These are phyloP conservation scores for Drosophila baimaii DNA, from an alignment of 1,140 invertebrate genomes.

Conservation along the genomic window DNA sequence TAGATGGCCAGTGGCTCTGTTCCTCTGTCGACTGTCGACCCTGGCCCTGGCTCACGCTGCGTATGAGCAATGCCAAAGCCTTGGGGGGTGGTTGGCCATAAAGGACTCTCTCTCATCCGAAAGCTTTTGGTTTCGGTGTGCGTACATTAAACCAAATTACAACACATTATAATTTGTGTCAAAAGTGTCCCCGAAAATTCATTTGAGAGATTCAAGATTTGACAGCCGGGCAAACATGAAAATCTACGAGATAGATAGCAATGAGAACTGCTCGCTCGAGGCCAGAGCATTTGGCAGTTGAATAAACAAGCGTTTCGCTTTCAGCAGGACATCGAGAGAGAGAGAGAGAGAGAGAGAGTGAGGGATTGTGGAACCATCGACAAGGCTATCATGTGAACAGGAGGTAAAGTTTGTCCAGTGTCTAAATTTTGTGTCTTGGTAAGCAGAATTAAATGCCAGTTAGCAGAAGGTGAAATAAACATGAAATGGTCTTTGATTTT, in stretches of 20 bases:
- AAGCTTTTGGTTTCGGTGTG: conserved; percentile 30
- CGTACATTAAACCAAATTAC: conserved; percentile 64
- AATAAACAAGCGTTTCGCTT: conserved; percentile 27
- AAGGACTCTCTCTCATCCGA: conserved; percentile 20
- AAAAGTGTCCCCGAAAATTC: conserved; percentile 53
- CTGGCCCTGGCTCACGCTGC: conserved; percentile 34
- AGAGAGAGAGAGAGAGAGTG: too few species aligned
- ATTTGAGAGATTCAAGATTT: conserved; percentile 40
- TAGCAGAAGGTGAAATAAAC: neutral
- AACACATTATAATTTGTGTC: conserved; percentile 63
- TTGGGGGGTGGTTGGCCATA: conserved; percentile 12
- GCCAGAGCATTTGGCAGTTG: conserved; percentile 23
- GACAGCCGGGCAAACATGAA: conserved; percentile 28
- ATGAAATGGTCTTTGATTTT: neutral
- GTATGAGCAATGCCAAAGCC: conserved; percentile 48
- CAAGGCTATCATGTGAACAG: conserved; percentile 17
- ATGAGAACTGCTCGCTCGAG: conserved; percentile 14
- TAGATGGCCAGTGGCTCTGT: neutral
- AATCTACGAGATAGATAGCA: conserved; percentile 20
- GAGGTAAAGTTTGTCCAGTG: conserved; percentile 9
- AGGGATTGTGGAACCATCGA: conserved; percentile 16
- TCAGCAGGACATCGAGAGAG: conserved; percentile 5
- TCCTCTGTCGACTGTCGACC: neutral
- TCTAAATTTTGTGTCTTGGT: conserved; percentile 11
- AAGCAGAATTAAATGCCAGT: conserved; percentile 20